Evolutionary conservation across 2,888 invertebrate genomes (phyloP), one percentile per base, ranked within the genome.

Genomic region (Amphipyra berbera): DNA sequence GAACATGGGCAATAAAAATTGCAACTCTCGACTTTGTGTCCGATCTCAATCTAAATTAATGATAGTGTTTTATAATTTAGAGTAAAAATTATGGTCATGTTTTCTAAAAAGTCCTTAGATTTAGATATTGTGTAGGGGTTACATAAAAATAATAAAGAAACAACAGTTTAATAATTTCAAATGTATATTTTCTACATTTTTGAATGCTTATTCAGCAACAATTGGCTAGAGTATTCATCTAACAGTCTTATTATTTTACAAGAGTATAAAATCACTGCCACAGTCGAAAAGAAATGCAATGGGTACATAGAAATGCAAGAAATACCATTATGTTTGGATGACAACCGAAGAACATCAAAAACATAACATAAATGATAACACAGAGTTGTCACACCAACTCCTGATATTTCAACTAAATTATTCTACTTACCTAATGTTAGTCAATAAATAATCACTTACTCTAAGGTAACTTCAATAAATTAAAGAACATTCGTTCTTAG

Each of bases 201-300:
- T 68, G 79, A 86, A 86, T 85, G 85, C 83, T 83, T 82, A 82
- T 83, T 83, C 85, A 86, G 88, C 89, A 90, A 91, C 89, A 90
- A 86, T 90, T 87, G 86, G 86, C 92, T 90, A 93, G 90, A 94
- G 92, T 93, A 94, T 93, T 91, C 84, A 89, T 82, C 92, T 94
- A 94, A 93, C 94, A 94, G 94, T 94, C 94, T 94, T 91, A 91
- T 92, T 93, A 90, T 88, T 90, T 92, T 93, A 93, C 87, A 92
- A 90, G 93, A 94, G 93, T 93, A 94, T 91, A 91, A 91, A 84
- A 86, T 88, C 88, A 88, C 88, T 86, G 85, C 84, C 88, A 83
- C 87, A 84, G 82, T 82, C 67, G 82, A 83, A 86, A 83, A 82
- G 84, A 94, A 94, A 94, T 93, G 94, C 94, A 92, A 88, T 86